A percentile compares a stretch with the other conserved stretches of the same genome.
phyloP scores from a whole-genome alignment of 2,888 invertebrate species.

The Parnassius apollo region DNA sequence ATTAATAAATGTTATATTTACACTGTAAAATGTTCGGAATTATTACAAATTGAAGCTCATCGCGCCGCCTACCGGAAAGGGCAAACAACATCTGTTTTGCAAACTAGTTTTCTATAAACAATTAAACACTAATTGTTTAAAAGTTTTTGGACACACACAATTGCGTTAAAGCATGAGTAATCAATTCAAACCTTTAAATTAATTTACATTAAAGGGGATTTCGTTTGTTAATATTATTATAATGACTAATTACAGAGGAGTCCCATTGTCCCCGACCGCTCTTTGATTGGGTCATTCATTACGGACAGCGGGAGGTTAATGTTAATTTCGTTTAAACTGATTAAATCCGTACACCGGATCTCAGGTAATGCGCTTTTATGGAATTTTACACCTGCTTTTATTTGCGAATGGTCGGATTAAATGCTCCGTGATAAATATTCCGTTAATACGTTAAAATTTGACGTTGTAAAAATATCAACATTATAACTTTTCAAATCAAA shows the following conservation, averaged over 20 bases:
- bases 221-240: slow-evolving; percentile 21
- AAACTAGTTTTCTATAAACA: too few species aligned
- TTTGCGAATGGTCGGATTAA: slow-evolving; percentile 15
- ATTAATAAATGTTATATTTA: too few species aligned
- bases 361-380: slow-evolving; percentile 17
- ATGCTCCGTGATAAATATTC: slow-evolving; percentile 13
- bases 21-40: too few species aligned
- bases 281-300: slow-evolving; percentile 24
- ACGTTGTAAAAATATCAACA: background rate
- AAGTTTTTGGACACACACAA: too few species aligned
- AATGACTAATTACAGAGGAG: slow-evolving; percentile 23
- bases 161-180: background rate
- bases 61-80: too few species aligned
- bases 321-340: slow-evolving; percentile 25
- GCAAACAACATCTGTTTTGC: too few species aligned
- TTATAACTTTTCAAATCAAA: too few species aligned
- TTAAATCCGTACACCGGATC: slow-evolving; percentile 14
- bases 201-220: slow-evolving; percentile 17
- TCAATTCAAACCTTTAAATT: slow-evolving; percentile 13
- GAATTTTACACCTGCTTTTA: slow-evolving; percentile 20
- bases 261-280: slow-evolving; percentile 20
- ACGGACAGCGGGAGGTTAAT: slow-evolving; percentile 15
- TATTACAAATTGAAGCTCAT: too few species aligned
- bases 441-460: slow-evolving; percentile 12
- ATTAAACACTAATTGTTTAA: too few species aligned